Evolutionary conservation across 2,888 invertebrate species (phyloP), one percentile per base, ranked within the genome.

Genomic region (Heliconius cydno): DNA sequence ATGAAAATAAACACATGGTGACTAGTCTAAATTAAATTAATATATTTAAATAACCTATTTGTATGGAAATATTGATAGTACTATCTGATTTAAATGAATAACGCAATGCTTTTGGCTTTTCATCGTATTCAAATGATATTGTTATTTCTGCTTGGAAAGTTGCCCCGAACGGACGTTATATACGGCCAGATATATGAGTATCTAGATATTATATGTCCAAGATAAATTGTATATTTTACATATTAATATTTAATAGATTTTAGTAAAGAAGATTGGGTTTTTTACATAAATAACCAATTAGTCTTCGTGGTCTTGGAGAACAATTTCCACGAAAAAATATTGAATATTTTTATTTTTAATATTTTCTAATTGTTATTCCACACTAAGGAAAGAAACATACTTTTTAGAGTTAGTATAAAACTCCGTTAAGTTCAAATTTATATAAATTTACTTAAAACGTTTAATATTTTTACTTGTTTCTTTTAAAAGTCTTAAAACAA

Each of bases 101-200:
- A 91, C 91, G 88, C 89, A 92, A 88, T 88, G 86, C 86, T 90
- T 90, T 92, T 91, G 91, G 91, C 92, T 90, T 92, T 92, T 91
- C 91, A 89, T 88, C 87, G 88, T 90, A 92, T 92, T 92, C 90
- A 92, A 92, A 93, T 92, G 86, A 87, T 88, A 89, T 88, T 89
- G 88, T 92, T 91, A 72, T 78, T 92, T 92, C 91, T 89, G 87
- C 86, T 92, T 92, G 92, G 92, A 92, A 91, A 83, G 85, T 86
- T 92, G 92, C 92, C 92, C 88, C 86, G 85, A 86, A 91, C 87
- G 92, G 92, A 92, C 92, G 38, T 75, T 75, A 63, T 65, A 75
- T 65, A 65, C 25, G 65, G 41, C 25, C 63, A 25, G 63, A 75
- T 38, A 63, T 75, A 89, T 30, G 34, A 34, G 34, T 34, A 34